Evolutionary conservation across 2,113 vertebrate genomes (phyloP).

Genomic region (Zapus hudsonius): DNA sequence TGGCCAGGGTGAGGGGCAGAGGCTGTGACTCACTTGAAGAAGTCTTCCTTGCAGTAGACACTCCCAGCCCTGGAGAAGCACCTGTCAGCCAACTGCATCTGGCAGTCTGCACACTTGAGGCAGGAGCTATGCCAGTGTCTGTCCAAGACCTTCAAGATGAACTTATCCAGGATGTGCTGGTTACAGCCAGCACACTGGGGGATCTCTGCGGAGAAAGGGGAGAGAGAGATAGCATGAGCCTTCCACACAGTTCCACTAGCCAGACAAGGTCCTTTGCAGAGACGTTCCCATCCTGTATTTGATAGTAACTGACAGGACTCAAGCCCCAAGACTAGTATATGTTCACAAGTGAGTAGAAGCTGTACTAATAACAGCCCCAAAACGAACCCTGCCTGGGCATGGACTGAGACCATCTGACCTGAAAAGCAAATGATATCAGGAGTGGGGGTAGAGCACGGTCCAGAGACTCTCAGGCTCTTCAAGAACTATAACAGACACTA

Average conservation of each 20-base stretch:
- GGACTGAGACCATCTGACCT: background rate
- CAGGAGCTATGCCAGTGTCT: conserved; percentile 99
- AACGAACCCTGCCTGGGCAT: background rate
- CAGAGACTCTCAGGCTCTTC: background rate
- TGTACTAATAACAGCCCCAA: background rate
- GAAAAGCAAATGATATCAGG: background rate
- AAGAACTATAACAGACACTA: background rate
- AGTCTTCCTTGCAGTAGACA: conserved; percentile 99
- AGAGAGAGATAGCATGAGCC: conserved; percentile 56
- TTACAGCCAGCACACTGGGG: conserved; percentile 98
- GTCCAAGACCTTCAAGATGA: conserved; percentile 99
- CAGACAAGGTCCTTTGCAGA: background rate
- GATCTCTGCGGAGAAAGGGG: conserved; percentile 89
- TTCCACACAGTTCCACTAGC: background rate
- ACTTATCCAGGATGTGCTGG: conserved; percentile 98
- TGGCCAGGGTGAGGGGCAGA: too few relatives aligned
- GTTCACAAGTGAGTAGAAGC: background rate
- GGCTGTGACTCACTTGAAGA: conserved; percentile 95
- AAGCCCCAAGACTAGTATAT: background rate
- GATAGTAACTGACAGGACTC: background rate
- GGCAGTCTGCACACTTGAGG: conserved; percentile 98
- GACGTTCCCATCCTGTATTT: background rate
- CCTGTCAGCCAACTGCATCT: conserved; percentile 95
- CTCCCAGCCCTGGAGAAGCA: conserved; percentile 97
- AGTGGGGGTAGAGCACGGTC: background rate